phyloP scores from a whole-genome alignment of 2,113 vertebrate species.

The Opisthocomus hoazin region DNA sequence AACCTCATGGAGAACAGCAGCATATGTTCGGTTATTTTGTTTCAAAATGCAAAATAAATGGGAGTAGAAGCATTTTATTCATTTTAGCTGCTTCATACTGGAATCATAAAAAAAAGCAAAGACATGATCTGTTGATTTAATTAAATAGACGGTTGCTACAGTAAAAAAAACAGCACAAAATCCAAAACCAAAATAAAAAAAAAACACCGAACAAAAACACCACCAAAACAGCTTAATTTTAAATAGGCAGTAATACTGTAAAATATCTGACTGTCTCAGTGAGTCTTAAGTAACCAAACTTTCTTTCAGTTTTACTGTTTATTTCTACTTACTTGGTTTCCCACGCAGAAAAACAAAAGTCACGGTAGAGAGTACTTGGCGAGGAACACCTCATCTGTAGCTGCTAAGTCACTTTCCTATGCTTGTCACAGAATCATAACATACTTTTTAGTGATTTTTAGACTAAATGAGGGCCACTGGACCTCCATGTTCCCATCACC shows the following conservation, averaged over 20 bases:
- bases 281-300: background rate
- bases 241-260: background rate
- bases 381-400: background rate
- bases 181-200: background rate
- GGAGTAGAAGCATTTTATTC: constrained; percentile 34
- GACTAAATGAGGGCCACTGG: background rate
- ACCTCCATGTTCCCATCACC: background rate
- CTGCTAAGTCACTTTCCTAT: background rate
- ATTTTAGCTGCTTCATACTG: constrained; percentile 21
- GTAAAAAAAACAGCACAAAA: background rate
- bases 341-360: background rate
- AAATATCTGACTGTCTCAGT: background rate
- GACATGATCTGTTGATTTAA: background rate
- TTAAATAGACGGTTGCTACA: background rate
- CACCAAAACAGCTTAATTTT: background rate
- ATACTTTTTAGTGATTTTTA: background rate
- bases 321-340: background rate
- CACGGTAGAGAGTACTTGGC: background rate
- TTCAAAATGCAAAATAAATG: constrained; percentile 44
- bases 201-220: background rate
- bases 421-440: background rate
- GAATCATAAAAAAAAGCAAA: background rate
- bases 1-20: background rate
- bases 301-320: constrained; percentile 24
- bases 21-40: background rate